Evolutionary conservation across 2,888 invertebrate genomes (phyloP), one percentile per base, ranked within the genome.

Genomic region (Scelioninae gen. 1): DNA sequence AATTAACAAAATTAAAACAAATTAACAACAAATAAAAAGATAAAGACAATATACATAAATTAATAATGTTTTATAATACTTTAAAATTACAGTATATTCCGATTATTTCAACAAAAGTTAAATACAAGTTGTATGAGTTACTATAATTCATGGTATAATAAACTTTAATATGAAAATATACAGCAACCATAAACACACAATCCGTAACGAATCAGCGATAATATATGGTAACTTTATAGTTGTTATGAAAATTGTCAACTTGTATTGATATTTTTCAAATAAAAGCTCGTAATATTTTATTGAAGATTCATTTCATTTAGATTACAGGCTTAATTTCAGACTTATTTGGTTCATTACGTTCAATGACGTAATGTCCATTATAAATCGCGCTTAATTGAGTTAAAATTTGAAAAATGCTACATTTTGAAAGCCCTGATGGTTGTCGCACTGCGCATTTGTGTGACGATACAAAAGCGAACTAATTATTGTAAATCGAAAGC

Each of bases 201-300:
- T 49, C 15, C 40, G 58, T 43, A 51, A 23, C 13, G 32, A 75
- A 66, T 76, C 45, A 49, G 31, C 51, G 32, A 15, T 62, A 77
- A 77, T 68, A 68, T 77, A 77, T 62, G 68, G 68, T 66, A 62
- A 77, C 68, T 77, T 68, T 16, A 77, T 68, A 68, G 76, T 68
- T 53, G 74, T 75, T 75, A 65, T 43, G 32, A 68, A 60, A 13
- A 51, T 13, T 29, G 15, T 15, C 58, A 31, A n/a, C 40, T 15
- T 8, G 40, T 34, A 56, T 47, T 38, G 34, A 43, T 51, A 53
- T 45, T 62, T 77, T 77, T n/a, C 55, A 62, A 69, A 69, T 60
- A 58, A 60, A 76, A 43, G 11, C 32, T 7, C 8, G 53, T 32
- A 45, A 69, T 62, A 8, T 15, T 68, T 77, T 60, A 77, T 77